Base-by-base conservation (phyloP, 2,113 vertebrate species). In the Aldabrachelys gigantea region DNA sequence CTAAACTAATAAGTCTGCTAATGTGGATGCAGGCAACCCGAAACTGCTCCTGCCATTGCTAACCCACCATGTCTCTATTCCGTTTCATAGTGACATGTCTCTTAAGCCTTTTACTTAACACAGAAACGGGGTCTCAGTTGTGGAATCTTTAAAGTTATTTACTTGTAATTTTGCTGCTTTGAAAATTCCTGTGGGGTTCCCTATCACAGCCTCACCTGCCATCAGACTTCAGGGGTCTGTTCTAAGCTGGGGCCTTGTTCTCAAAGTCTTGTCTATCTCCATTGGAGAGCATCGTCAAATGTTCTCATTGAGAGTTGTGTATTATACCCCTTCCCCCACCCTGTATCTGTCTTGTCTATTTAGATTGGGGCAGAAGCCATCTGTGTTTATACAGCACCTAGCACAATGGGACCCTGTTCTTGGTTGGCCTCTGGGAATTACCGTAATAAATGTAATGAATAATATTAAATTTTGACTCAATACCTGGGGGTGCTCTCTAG, bases 1-100 rank as follows among this genome's bases (percentile, higher is more conserved):
- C 49, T 89, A 88, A 88, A 79, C 7, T 65, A 38, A 59, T 38
- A 22, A 95, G 50, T 90, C 92, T 96, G 3, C 31, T 78, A 2
- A 8, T 27, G 24, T 52, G 49, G 69, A 59, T 93, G 17, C 72
- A 91, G 80, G 27, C 54, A 57, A 90, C 41, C 85, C 87, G 59
- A 94, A 96, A 90, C 82, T 92, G 80, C 59, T 93, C 62, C 90
- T 93, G 92, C 56, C 79, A 89, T n/a, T 94, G 49, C 80, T 88
- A 90, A 2, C 84, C 75, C 80, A 79, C 57, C 1, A 21, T 47
- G 53, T 83, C 52, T 53, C 59, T 52, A 47, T 83, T 78, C 80
- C 87, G 69, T 89, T 95, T 94, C 90, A 91, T 88, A 87, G 78
- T 44, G 62, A 76, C 57, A 86, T 81, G 69, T 89, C 2, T 2